phyloP scores from a whole-genome alignment of 2,797 vertebrate species.

The Onychomys torridus region DNA sequence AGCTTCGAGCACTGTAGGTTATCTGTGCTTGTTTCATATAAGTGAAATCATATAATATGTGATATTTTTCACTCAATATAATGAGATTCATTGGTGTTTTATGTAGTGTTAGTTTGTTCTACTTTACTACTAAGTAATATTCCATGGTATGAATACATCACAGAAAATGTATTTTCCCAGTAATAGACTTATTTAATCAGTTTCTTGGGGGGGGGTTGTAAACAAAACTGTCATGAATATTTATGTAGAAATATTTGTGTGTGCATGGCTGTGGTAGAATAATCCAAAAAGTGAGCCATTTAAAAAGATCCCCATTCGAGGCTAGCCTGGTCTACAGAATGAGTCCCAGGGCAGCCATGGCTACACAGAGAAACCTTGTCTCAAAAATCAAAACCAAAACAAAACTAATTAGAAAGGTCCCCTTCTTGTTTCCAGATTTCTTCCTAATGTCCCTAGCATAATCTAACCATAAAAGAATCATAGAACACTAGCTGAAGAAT shows the following conservation, averaged over 20 bases:
- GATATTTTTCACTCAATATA: neutral
- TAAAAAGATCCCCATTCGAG: neutral
- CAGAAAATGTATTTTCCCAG: neutral
- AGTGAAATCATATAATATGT: neutral
- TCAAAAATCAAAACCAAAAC: neutral
- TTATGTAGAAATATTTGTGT: neutral
- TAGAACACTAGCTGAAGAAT: constrained; percentile 14
- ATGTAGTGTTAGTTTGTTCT: neutral
- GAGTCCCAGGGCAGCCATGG: neutral
- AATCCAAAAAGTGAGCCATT: neutral
- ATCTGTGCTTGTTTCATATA: neutral
- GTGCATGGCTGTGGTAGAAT: neutral
- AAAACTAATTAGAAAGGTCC: neutral
- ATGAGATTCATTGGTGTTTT: neutral
- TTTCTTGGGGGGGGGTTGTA: constrained; percentile 1
- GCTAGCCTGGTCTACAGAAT: neutral
- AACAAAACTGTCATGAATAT: neutral
- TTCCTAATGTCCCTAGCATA: neutral
- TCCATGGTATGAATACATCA: neutral
- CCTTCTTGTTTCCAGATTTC: neutral
- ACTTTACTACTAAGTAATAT: constrained; percentile 29
- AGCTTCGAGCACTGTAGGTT: neutral
- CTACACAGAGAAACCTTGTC: neutral
- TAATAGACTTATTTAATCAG: neutral
- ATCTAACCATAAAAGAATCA: neutral